phyloP scores from a whole-genome alignment of 1,140 invertebrate species.

The Mamestra configurata region DNA sequence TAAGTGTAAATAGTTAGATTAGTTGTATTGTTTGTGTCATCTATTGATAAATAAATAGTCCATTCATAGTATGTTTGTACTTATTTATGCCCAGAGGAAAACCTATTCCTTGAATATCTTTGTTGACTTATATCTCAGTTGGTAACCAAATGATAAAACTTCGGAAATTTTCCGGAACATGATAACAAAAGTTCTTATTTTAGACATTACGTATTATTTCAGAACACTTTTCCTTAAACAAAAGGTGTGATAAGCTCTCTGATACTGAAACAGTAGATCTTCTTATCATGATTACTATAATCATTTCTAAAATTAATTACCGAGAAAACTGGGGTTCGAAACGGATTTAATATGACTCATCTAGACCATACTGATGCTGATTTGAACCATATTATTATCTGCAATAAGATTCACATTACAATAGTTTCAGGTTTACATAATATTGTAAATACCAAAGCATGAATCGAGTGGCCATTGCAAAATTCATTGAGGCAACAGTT shows the following conservation, averaged over 20 bases:
- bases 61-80: no score
- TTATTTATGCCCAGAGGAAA: no score
- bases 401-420: conserved; percentile 24
- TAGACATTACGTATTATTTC: background rate
- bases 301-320: conserved; percentile 42
- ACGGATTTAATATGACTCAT: conserved; percentile 29
- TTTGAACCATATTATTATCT: background rate
- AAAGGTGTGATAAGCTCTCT: background rate
- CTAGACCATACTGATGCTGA: background rate
- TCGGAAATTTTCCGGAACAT: no score
- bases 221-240: conserved; percentile 4
- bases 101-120: no score
- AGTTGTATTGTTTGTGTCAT: no score
- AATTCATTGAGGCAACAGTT: conserved; percentile 38
- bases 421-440: conserved; percentile 30
- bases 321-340: conserved; percentile 11
- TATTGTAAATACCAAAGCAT: conserved; percentile 13
- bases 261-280: background rate
- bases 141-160: no score
- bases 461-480: background rate
- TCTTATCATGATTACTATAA: background rate
- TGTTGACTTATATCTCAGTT: no score
- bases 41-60: no score
- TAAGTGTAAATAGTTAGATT: no score
- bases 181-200: background rate